Conservation (phyloP, 1,140 invertebrate species). For the Lordiphosa stackelbergi region DNA sequence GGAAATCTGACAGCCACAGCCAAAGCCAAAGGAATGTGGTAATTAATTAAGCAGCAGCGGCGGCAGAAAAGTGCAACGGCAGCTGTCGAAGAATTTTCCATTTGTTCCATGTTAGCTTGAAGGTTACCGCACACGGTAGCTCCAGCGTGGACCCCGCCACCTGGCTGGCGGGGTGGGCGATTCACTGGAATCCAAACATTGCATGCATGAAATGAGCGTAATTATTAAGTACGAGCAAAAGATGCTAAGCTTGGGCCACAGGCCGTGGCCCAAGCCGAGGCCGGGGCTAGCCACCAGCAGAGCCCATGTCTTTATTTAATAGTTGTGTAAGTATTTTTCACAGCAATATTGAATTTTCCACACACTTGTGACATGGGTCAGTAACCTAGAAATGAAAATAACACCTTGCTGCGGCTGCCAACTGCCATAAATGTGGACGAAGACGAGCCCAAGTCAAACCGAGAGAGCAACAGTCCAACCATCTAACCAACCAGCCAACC, state of each 20-base stretch:
- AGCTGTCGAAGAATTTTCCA: slow-evolving; percentile 69
- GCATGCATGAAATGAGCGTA: slow-evolving; percentile 74
- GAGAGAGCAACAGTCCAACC: slow-evolving; percentile 22
- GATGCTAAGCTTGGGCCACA: slow-evolving; percentile 39
- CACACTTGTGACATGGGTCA: slow-evolving; percentile 74
- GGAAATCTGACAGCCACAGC: slow-evolving; percentile 33
- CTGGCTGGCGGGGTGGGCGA: slow-evolving; percentile 41
- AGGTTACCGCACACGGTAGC: slow-evolving; percentile 46
- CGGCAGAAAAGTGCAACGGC: slow-evolving; percentile 47
- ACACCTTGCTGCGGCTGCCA: slow-evolving; percentile 54
- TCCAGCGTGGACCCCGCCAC: neutral
- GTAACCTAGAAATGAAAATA: slow-evolving; percentile 75
- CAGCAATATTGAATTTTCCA: slow-evolving; percentile 75
- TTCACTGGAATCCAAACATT: slow-evolving; percentile 70
- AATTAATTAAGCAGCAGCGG: slow-evolving; percentile 66
- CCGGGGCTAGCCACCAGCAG: neutral
- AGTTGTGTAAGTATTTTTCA: slow-evolving; percentile 74
- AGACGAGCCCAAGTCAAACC: slow-evolving; percentile 29
- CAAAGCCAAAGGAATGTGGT: slow-evolving; percentile 57
- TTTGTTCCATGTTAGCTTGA: slow-evolving; percentile 67
- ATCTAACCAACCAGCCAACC: slow-evolving; percentile 41
- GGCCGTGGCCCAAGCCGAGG: slow-evolving; percentile 8
- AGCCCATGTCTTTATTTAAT: slow-evolving; percentile 68
- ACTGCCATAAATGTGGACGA: slow-evolving; percentile 63
- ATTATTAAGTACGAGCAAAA: slow-evolving; percentile 69